Conservation (phyloP, 2,113 vertebrate genomes). For the Chloebia gouldiae region DNA sequence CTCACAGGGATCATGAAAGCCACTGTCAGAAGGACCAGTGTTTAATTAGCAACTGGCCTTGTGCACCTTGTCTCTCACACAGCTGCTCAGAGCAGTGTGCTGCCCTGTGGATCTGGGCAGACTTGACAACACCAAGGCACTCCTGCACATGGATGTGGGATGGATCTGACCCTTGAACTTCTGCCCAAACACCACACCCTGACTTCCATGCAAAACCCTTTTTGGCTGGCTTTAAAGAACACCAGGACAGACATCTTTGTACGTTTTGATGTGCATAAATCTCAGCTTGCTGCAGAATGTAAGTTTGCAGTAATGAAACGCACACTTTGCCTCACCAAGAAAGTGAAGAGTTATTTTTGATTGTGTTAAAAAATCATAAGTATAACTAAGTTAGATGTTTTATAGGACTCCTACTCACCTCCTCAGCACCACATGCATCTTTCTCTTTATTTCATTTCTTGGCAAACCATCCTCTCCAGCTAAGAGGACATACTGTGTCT, state of each 20-base stretch:
- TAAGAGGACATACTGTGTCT: slow-evolving; percentile 22
- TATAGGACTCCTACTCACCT: slow-evolving; percentile 52
- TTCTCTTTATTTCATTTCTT: slow-evolving; percentile 27
- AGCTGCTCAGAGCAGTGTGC: not conserved
- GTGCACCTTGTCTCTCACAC: not conserved
- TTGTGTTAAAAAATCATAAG: not conserved
- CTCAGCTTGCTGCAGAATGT: not conserved
- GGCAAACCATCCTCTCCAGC: slow-evolving; percentile 12
- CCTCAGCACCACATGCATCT: slow-evolving; percentile 14
- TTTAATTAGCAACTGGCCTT: not conserved
- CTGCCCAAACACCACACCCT: not conserved
- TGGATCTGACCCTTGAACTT: not conserved
- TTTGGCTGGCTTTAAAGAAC: not conserved
- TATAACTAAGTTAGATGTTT: not conserved
- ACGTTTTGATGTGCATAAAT: not conserved
- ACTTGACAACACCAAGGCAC: not conserved
- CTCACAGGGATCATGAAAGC: not conserved
- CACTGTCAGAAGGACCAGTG: not conserved
- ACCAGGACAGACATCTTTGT: not conserved
- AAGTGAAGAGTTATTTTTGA: not conserved
- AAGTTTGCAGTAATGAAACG: not conserved
- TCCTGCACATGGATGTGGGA: not conserved
- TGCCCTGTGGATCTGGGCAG: fast-evolving
- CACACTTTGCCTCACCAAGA: not conserved
- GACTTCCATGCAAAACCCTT: not conserved